Evolutionary conservation across 92 coral and sea anemone genomes (phyloP).

Genomic region (Phymanthus crucifer): DNA sequence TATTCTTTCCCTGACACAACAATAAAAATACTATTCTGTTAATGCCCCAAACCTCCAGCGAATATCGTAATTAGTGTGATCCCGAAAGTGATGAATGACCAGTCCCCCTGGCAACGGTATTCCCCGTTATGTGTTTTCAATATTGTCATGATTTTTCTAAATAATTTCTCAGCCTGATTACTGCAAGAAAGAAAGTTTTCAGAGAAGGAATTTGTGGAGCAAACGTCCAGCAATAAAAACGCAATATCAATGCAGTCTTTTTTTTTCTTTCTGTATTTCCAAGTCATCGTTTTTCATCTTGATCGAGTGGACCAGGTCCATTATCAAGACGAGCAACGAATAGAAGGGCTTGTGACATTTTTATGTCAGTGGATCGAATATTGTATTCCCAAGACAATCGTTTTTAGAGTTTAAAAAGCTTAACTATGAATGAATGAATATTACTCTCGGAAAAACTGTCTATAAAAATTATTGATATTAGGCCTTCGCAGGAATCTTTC

Average conservation of each 20-base stretch:
- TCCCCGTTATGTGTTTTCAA: background rate
- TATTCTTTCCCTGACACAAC: no score
- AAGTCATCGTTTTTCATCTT: background rate
- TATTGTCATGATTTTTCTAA: background rate
- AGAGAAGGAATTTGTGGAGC: background rate
- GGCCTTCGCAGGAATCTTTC: background rate
- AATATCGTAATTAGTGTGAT: background rate
- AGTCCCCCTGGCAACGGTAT: background rate
- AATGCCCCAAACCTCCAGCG: background rate
- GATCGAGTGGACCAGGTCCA: background rate
- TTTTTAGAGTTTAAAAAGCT: background rate
- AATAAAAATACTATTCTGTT: background rate
- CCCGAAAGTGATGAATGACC: background rate
- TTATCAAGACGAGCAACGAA: background rate
- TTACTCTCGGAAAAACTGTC: background rate
- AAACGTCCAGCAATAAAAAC: no score
- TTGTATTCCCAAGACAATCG: background rate
- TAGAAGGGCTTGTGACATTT: background rate
- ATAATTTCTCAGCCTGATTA: background rate
- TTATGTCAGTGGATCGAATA: background rate
- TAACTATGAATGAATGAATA: background rate
- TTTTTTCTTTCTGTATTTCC: no score
- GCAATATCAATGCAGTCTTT: no score
- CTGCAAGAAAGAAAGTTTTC: background rate
- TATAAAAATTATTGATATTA: background rate